These are phyloP conservation scores for Cyaniris semiargus DNA, from an alignment of 2,888 invertebrate genomes.

Conservation along the genomic window DNA sequence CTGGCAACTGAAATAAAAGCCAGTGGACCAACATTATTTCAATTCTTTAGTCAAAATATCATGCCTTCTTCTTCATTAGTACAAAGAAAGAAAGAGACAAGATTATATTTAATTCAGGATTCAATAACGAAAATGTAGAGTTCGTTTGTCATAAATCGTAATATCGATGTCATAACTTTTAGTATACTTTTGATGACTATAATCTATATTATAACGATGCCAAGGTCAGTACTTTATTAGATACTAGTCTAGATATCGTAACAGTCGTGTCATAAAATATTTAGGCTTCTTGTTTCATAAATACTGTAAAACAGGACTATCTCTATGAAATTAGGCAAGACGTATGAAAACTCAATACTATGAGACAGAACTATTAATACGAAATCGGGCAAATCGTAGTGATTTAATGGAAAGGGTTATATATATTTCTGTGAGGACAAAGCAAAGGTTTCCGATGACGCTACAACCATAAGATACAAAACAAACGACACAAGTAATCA, in stretches of 20 bases:
- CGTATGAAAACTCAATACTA: no score
- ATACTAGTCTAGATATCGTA: not conserved
- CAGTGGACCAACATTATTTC: not conserved
- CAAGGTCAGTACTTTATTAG: conserved; percentile 5
- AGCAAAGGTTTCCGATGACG: not conserved
- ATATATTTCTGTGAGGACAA: not conserved
- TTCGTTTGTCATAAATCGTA: not conserved
- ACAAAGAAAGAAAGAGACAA: not conserved
- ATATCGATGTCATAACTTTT: not conserved
- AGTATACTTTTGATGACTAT: not conserved
- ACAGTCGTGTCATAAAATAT: not conserved
- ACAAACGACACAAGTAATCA: not conserved
- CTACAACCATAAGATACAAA: not conserved
- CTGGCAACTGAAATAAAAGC: not conserved
- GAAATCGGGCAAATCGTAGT: no score
- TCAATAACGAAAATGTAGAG: no score
- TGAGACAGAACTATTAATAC: no score
- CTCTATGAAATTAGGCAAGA: not conserved
- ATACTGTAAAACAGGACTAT: not conserved
- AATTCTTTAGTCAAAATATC: not conserved
- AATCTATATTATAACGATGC: not conserved
- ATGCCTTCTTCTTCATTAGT: no score
- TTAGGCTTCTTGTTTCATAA: not conserved
- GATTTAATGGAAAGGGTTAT: not conserved
- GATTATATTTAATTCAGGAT: not conserved